A percentile compares a stretch with the other conserved stretches of the same genome.
Evolutionary conservation across 2,888 invertebrate genomes (phyloP).

Genomic region (Lingula anatina): DNA sequence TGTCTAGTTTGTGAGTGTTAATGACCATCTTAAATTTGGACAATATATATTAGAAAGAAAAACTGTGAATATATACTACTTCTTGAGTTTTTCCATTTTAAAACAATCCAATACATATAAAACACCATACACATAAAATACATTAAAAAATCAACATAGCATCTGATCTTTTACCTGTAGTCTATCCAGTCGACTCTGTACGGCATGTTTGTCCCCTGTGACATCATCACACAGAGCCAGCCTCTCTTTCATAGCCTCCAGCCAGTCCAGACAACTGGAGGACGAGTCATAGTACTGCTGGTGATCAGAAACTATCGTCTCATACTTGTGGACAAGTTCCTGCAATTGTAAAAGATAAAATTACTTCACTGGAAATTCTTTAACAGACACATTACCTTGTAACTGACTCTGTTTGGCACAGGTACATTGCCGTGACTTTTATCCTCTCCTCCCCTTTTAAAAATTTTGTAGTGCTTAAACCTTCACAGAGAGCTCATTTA

Average conservation of each 20-base stretch:
- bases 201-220: constrained; percentile 76
- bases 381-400: too few species aligned
- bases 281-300: constrained; percentile 61
- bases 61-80: constrained; percentile 2
- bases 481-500: too few species aligned
- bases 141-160: background rate
- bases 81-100: background rate
- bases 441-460: too few species aligned
- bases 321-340: constrained; percentile 64
- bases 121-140: background rate
- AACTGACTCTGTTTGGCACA: too few species aligned
- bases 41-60: background rate
- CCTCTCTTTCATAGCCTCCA: constrained; percentile 85
- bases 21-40: too few species aligned
- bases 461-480: too few species aligned
- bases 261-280: constrained; percentile 57
- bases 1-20: too few species aligned
- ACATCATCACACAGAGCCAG: constrained; percentile 75
- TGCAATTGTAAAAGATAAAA: constrained; percentile 17
- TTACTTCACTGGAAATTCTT: too few species aligned
- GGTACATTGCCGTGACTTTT: too few species aligned
- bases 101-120: background rate
- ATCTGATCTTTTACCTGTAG: constrained; percentile 56
- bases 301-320: constrained; percentile 77
- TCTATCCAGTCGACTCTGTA: constrained; percentile 76